Evolutionary conservation across 1,140 invertebrate genomes (phyloP).

Genomic region (Rhagoletis zephyria): DNA sequence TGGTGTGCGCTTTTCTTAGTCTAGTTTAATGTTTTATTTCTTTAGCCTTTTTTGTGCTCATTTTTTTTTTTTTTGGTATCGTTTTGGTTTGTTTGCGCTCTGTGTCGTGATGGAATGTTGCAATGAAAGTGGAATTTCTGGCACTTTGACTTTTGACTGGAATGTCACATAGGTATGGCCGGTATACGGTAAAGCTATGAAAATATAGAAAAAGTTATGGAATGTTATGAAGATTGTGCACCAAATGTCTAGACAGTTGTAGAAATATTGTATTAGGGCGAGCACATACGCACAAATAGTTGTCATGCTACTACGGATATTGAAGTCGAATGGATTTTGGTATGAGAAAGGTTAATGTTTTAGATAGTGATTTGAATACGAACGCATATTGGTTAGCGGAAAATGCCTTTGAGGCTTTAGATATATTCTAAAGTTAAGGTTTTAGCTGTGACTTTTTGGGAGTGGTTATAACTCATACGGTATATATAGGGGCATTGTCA

Average conservation of each 20-base stretch:
- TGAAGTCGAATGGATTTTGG: not conserved
- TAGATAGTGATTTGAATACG: constrained; percentile 22
- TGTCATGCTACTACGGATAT: not conserved
- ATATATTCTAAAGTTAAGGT: too few relatives aligned
- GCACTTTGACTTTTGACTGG: constrained; percentile 50
- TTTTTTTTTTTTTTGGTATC: not conserved
- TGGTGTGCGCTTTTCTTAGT: not conserved
- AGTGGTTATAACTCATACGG: too few relatives aligned
- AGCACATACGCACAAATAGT: not conserved
- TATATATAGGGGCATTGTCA: too few relatives aligned
- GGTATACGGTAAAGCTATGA: not conserved
- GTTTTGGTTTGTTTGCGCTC: constrained; percentile 4
- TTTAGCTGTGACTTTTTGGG: too few relatives aligned
- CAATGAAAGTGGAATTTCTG: constrained; percentile 50
- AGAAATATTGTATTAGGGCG: not conserved
- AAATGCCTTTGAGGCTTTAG: not conserved
- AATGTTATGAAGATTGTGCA: constrained; percentile 9
- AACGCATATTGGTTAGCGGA: not conserved
- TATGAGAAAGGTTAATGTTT: not conserved
- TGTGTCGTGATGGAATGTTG: constrained; percentile 20
- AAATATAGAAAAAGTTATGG: constrained; percentile 10
- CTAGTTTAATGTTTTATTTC: constrained; percentile 7
- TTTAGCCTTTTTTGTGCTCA: not conserved
- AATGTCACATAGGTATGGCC: constrained; percentile 35
- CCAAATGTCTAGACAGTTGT: constrained; percentile 43